These are phyloP conservation scores for Halyomorpha halys DNA, from an alignment of 1,140 invertebrate species.

Conservation along the genomic window DNA sequence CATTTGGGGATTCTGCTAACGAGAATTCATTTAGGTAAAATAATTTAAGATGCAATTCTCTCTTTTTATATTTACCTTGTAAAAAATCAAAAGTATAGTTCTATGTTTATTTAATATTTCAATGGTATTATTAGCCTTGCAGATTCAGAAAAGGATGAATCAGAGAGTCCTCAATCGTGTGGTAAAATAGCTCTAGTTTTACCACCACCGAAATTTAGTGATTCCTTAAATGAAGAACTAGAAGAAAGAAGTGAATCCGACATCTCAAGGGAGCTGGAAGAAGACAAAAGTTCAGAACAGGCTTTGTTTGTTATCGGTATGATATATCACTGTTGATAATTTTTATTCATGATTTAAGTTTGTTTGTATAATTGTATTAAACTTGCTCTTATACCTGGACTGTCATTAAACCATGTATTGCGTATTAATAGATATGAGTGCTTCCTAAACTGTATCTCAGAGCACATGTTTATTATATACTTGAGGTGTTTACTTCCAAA, in stretches of 20 bases:
- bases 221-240: background rate
- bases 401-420: too few species aligned
- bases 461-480: too few species aligned
- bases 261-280: background rate
- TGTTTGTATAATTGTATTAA: too few species aligned
- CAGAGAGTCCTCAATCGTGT: background rate
- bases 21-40: conserved; percentile 14
- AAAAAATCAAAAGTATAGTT: background rate
- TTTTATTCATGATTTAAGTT: too few species aligned
- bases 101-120: background rate
- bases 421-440: too few species aligned
- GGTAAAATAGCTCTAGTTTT: conserved; percentile 2
- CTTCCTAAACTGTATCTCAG: too few species aligned
- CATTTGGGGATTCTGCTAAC: background rate
- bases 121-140: background rate
- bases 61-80: background rate
- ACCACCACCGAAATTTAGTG: conserved; percentile 12
- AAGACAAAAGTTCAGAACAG: background rate
- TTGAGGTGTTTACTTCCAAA: too few species aligned
- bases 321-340: background rate
- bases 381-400: too few species aligned
- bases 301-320: conserved; percentile 10
- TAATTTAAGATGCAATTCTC: background rate
- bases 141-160: background rate
- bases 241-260: background rate